Evolutionary conservation across 37 sponge, comb jelly and placozoan genomes (phyloP), one percentile per base, ranked within the genome.

Genomic region (Eunapius fragilis): DNA sequence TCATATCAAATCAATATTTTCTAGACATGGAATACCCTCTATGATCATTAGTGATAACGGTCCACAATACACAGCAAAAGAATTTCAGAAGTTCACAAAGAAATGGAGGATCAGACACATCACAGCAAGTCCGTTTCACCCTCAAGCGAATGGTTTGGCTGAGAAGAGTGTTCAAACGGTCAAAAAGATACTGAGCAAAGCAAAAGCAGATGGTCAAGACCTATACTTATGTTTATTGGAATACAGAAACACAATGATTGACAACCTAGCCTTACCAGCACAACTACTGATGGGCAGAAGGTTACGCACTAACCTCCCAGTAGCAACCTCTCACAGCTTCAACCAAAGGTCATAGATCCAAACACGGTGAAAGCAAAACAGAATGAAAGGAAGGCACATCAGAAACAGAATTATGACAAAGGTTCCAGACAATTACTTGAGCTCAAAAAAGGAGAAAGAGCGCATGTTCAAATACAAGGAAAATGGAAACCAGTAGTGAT

Each of bases 121-220:
- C 33, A 89, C 93, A 3, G 78, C 84, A 41, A 86, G 93, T 36
- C 93, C 89, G 0, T 83, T 75, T 31, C 78, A 79, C 48, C 84
- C 93, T 10, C 89, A 89, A 79, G 49, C 81, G 10, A 93, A 93
- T 74, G 93, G 93, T 2, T 85, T 89, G 34, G 93, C 90, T 22
- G 90, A 93, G 68, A 47, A 87, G 68, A 87, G 80, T 31, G 89
- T 92, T 2, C 12, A 30, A 26, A 89, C 79, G 5, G 48, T 85
- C 13, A 86, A 83, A 9, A 45, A 26, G 24, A 69, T 92, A 27
- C 77, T 92, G 30, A 85, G 75, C 67, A 92, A 89, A 69, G 45
- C 76, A 24, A 75, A 75, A 26, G 3, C 28, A 6, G 76, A 75
- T 27, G 76, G 32, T 23, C 32, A 75, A 33, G 76, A 75, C 6